Evolutionary conservation across 2,888 invertebrate genomes (phyloP), one percentile per base, ranked within the genome.

Genomic region (Dioctria linearis): DNA sequence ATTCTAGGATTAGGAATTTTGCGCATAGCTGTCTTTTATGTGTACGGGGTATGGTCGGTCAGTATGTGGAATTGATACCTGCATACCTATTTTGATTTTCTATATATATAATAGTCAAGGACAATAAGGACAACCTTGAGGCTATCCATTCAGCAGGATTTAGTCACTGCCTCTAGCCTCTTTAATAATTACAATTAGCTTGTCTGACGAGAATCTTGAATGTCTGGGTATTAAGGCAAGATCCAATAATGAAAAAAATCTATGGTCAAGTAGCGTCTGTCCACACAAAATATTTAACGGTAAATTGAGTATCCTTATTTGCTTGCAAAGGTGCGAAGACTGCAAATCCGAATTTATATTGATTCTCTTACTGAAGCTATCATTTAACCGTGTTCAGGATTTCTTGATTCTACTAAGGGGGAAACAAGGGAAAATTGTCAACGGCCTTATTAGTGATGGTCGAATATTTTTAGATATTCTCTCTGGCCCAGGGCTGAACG

Each of bases 361-460:
- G 25, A 25, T 25, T 25, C 2, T 25, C 2, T 25, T 25, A 2
- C 25, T 25, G 25, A 25, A 25, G 25, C 25, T 25, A 25, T 2
- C 25, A 25, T 25, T 25, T 25, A 25, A 25, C 25, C 25, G 25
- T 25, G 25, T 25, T 13, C 25, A 40, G 42, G 9, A 71, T 39
- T 71, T 42, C 49, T 40, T 40, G 37, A 6, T 37, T 11, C 11
- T 37, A 63, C 13, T 46, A 49, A 63, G 37, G 76, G 63, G 63
- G 76, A 37, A 76, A 76, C 25, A 25, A 25, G 25, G 25, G 63
- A 46, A 76, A 76, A 76, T 61, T 63, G 63, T 76, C 63, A 63
- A 46, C 76, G 46, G 25, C 25, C 63, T 76, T 76, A 63, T 63
- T 63, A 25, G 37, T 9, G 51, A 61, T 61, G 61, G 11, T 3